Percentiles rank a stretch among this genome's conserved stretches.
phyloP scores from a whole-genome alignment of 2,888 invertebrate species.

The Tanypteryx hageni region DNA sequence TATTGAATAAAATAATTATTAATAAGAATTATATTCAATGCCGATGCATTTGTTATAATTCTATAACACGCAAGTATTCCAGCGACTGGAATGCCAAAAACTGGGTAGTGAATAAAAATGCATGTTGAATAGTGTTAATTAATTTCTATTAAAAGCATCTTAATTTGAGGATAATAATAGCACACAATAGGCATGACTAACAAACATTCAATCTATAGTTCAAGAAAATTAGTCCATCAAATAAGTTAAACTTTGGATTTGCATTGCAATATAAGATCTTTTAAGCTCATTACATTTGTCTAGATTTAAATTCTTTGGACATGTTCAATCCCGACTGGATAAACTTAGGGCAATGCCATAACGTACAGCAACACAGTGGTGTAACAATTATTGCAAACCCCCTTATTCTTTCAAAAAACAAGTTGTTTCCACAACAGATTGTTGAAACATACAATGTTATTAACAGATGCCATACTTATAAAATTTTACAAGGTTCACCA shows the following conservation, averaged over 20 bases:
- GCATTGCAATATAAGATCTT: slow-evolving; percentile 14
- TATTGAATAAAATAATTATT: no score
- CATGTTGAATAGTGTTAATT: not conserved
- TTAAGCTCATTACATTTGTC: slow-evolving; percentile 9
- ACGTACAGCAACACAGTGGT: not conserved
- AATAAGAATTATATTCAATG: no score
- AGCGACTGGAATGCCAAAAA: no score
- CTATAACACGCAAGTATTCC: no score
- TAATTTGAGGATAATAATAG: slow-evolving; percentile 21
- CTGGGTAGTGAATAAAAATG: no score
- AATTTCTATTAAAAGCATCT: slow-evolving; percentile 45
- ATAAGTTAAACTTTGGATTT: not conserved
- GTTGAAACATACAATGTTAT: not conserved
- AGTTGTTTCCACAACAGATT: not conserved
- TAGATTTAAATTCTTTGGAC: slow-evolving; percentile 39
- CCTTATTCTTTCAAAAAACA: not conserved
- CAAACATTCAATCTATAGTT: not conserved
- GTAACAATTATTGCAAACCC: not conserved
- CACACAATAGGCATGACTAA: slow-evolving; percentile 28
- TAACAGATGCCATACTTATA: not conserved
- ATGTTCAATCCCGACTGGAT: not conserved
- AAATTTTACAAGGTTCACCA: not conserved
- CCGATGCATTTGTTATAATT: no score
- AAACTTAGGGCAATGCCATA: not conserved
- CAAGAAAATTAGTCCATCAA: not conserved